These are phyloP conservation scores for Epinephelus malabaricus DNA, from an alignment of 2,797 vertebrate species.

Conservation along the genomic window DNA sequence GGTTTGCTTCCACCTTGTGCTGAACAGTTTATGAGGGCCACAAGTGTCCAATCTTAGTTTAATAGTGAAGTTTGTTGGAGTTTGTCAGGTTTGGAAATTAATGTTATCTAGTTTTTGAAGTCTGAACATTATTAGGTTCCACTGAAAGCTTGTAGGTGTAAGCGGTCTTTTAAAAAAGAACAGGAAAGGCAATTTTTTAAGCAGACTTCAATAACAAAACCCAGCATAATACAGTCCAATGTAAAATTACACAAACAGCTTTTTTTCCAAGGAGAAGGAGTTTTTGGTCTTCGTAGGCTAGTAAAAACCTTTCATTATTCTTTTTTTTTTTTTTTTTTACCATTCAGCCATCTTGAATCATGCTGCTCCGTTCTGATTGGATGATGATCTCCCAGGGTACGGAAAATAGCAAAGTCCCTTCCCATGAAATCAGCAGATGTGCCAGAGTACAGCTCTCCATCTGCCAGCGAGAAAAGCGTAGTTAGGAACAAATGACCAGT, in stretches of 20 bases:
- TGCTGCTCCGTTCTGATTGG: slow-evolving; percentile 97
- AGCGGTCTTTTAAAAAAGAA: slow-evolving; percentile 3
- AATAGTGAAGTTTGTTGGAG: slow-evolving; percentile 24
- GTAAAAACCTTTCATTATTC: not conserved
- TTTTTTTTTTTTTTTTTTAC: slow-evolving; percentile 79
- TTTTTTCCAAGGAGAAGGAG: not conserved
- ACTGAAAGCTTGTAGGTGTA: not conserved
- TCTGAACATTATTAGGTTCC: not conserved
- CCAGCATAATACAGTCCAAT: not conserved
- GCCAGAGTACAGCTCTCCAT: slow-evolving; percentile 96
- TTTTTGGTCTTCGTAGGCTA: not conserved
- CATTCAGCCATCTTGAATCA: slow-evolving; percentile 96
- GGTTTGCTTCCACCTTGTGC: slow-evolving; percentile 5
- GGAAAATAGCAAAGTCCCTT: slow-evolving; percentile 96
- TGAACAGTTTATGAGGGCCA: slow-evolving; percentile 16
- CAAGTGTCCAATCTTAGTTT: slow-evolving; percentile 24
- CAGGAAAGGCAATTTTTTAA: not conserved
- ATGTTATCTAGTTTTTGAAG: slow-evolving; percentile 17
- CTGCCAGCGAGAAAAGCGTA: slow-evolving; percentile 76
- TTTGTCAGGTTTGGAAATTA: slow-evolving; percentile 15
- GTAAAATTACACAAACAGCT: slow-evolving; percentile 3
- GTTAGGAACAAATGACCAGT: slow-evolving; percentile 53
- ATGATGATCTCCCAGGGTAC: slow-evolving; percentile 95
- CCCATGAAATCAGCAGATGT: slow-evolving; percentile 98
- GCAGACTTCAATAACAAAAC: not conserved